Base-by-base conservation (phyloP, 1,140 invertebrate species). In the Wasmannia auropunctata region DNA sequence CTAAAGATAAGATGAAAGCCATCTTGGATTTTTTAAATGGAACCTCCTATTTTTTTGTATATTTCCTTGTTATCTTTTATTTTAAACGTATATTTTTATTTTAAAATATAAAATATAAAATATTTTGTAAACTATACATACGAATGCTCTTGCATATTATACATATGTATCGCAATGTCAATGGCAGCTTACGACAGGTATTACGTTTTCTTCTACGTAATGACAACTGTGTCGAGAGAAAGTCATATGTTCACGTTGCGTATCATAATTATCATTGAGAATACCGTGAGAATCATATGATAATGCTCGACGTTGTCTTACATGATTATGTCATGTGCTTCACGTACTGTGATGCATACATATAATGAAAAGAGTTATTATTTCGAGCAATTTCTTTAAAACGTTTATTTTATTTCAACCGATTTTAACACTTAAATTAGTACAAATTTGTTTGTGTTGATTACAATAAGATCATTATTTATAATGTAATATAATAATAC, bases 141-240 rank as follows among this genome's bases (percentile, higher is more conserved):
- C 14, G 10, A 43, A 43, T 43, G 10, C 43, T 43, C 43, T 8
- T 43, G 43, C 43, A 11, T 43, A 43, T 43, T 43, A 43, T 43
- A n/a, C 28, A 25, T n/a, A 25, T 31, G 22, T 22, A 19, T 8
- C 8, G 43, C 22, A 28, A 6, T 84, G 37, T 63, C 49, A 84
- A 65, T 72, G 49, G 16, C 16, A 65, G n/a, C n/a, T 49, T 43
- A 22, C 22, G 14, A 37, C 40, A 84, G 72, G 37, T 54, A 28
- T 79, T 86, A 67, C 75, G 25, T 46, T 80, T 86, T 79, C 31
- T 25, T 37, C 28, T 22, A 40, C 62, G 37, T 86, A 60, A 76
- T 25, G 65, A 37, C 6, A 14, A 77, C 19, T 46, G 56, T 60
- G 25, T 16, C n/a, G n/a, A 58, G n/a, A 25, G 75, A 85, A 86